phyloP scores from a whole-genome alignment of 2,113 vertebrate species.

The Pseudorasbora parva region DNA sequence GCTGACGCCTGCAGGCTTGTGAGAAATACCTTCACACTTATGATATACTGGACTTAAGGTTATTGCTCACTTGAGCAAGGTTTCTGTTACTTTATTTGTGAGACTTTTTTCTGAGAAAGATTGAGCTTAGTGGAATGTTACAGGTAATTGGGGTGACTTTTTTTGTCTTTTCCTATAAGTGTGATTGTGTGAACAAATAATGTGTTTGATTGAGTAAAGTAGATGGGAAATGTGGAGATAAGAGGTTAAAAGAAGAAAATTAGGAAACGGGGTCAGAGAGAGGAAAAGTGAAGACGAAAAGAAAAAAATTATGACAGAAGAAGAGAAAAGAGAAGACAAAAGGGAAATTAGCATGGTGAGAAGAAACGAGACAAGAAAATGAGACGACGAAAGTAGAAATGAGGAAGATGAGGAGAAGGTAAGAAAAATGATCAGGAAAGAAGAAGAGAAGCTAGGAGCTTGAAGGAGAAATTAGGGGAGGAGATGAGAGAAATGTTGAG shows the following conservation, averaged over 20 bases:
- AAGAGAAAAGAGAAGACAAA: neutral
- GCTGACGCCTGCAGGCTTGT: conserved; percentile 44
- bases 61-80: conserved; percentile 40
- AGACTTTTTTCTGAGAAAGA: conserved; percentile 28
- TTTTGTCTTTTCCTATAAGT: neutral
- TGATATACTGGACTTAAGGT: conserved; percentile 28
- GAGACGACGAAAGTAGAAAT: neutral
- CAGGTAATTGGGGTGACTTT: neutral
- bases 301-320: neutral
- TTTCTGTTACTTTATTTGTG: conserved; percentile 30
- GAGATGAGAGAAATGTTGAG: neutral
- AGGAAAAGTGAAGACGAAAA: neutral
- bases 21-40: conserved; percentile 40
- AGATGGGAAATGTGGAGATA: neutral
- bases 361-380: neutral
- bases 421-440: neutral
- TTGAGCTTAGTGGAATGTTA: neutral
- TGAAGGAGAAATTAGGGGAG: neutral
- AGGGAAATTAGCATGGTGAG: neutral
- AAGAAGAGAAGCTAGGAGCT: neutral
- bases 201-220: neutral
- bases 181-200: neutral
- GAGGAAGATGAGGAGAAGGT: neutral
- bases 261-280: neutral
- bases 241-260: neutral